These are phyloP conservation scores for Arctia plantaginis DNA, from an alignment of 2,888 invertebrate genomes.

Conservation along the genomic window DNA sequence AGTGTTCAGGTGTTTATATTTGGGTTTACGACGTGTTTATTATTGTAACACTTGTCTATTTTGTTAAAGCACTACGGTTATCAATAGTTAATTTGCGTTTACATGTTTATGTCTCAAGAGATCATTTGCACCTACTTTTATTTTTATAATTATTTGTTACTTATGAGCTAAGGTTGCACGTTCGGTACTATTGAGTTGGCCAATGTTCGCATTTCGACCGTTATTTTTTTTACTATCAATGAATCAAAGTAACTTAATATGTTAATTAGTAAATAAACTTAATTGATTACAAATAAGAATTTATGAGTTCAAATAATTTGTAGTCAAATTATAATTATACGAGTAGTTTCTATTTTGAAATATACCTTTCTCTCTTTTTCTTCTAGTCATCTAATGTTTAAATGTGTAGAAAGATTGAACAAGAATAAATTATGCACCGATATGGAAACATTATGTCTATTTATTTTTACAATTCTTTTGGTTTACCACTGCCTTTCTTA, in stretches of 20 bases:
- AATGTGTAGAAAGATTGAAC: background rate
- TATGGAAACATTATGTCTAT: no score
- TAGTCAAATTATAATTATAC: background rate
- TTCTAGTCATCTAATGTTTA: background rate
- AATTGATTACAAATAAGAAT: no score
- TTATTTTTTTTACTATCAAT: background rate
- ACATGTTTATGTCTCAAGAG: background rate
- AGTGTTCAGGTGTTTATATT: slow-evolving; percentile 2
- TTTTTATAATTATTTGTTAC: background rate
- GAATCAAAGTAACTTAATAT: background rate
- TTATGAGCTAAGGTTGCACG: background rate
- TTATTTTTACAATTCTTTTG: no score
- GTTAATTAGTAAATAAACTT: background rate
- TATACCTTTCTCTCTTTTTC: background rate
- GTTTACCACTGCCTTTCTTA: background rate
- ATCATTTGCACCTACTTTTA: background rate
- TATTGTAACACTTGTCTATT: slow-evolving; percentile 3
- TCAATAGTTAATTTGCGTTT: background rate
- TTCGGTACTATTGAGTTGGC: background rate
- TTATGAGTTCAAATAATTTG: background rate
- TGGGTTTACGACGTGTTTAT: slow-evolving; percentile 8
- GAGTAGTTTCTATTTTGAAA: no score
- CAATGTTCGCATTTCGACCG: no score
- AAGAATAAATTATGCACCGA: no score
- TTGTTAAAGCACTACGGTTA: background rate